Conservation (phyloP, 2,797 vertebrate genomes). For the Brachyalestes nurse region DNA sequence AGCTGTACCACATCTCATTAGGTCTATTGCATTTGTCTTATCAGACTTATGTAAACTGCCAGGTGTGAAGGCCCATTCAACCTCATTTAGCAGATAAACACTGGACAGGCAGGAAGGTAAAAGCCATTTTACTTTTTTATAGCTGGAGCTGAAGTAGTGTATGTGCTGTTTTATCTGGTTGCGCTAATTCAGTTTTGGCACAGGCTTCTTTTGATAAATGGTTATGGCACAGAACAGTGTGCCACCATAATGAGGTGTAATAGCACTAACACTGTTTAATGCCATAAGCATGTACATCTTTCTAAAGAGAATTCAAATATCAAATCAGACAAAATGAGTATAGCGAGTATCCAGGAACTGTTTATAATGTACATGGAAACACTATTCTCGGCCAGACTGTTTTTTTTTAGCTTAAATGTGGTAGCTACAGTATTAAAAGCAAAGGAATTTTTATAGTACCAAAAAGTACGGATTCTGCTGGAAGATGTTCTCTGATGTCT, state of each 20-base stretch:
- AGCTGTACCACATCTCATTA: neutral
- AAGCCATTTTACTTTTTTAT: neutral
- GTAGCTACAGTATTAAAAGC: too few species aligned
- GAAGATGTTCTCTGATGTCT: too few species aligned
- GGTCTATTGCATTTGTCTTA: neutral
- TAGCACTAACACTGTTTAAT: neutral
- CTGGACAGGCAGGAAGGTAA: neutral
- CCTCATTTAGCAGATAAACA: neutral
- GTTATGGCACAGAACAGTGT: neutral
- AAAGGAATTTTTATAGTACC: too few species aligned
- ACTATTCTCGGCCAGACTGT: too few species aligned
- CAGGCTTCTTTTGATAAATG: neutral
- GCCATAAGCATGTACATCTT: too few species aligned
- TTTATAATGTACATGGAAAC: too few species aligned
- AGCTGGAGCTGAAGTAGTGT: neutral
- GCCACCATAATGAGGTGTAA: neutral
- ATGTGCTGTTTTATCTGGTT: neutral
- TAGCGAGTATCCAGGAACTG: too few species aligned
- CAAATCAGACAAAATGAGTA: too few species aligned
- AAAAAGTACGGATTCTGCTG: too few species aligned
- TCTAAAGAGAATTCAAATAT: too few species aligned
- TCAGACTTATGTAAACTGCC: neutral
- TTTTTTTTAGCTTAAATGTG: too few species aligned
- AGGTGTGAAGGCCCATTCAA: neutral
- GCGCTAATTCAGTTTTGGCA: neutral